These are phyloP conservation scores for Sebastes wilsoni DNA, from an alignment of 2,797 vertebrate species.

Conservation along the genomic window DNA sequence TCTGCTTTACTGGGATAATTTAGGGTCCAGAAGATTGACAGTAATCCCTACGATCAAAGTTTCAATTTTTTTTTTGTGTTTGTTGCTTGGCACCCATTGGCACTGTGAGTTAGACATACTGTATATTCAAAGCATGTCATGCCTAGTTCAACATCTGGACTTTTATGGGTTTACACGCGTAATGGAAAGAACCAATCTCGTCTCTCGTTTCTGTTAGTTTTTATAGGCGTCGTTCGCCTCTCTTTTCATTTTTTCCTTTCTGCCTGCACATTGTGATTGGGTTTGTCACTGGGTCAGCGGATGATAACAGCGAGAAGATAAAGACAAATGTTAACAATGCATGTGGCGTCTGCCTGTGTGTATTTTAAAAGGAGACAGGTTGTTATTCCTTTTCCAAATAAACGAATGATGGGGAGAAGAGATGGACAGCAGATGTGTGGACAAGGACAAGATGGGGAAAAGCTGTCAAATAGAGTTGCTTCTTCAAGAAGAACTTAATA, in stretches of 20 bases:
- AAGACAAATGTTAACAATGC: conserved; percentile 26
- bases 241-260: conserved; percentile 22
- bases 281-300: conserved; percentile 55
- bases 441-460: conserved; percentile 22
- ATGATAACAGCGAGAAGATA: conserved; percentile 43
- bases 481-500: conserved; percentile 2
- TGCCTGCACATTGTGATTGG: conserved; percentile 46
- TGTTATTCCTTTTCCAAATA: conserved; percentile 68
- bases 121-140: conserved; percentile 39
- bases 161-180: conserved; percentile 67
- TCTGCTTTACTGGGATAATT: conserved; percentile 22
- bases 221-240: conserved; percentile 32
- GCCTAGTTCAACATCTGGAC: conserved; percentile 67
- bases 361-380: conserved; percentile 59
- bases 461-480: conserved; percentile 19
- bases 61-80: conserved; percentile 25
- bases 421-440: conserved; percentile 64
- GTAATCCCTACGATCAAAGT: conserved; percentile 23
- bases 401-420: conserved; percentile 31
- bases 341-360: conserved; percentile 42
- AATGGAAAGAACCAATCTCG: conserved; percentile 69
- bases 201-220: conserved; percentile 58
- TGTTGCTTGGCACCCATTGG: conserved; percentile 43
- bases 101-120: conserved; percentile 20
- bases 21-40: conserved; percentile 7